Evolutionary conservation across 2,888 invertebrate genomes (phyloP).

Genomic region (Yponomeuta cagnagella): DNA sequence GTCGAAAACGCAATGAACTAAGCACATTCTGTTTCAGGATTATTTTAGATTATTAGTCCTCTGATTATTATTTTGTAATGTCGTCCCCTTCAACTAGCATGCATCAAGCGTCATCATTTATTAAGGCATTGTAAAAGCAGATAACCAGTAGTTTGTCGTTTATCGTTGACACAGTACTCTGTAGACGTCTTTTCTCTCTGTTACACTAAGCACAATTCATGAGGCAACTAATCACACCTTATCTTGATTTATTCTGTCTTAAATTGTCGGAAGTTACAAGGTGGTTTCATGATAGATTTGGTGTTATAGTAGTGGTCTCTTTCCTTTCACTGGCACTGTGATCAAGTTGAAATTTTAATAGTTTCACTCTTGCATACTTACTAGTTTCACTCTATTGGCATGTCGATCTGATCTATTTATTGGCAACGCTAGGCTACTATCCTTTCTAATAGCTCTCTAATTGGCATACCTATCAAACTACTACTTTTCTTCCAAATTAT

Average conservation of each 20-base stretch:
- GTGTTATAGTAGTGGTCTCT: neutral
- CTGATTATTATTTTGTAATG: neutral
- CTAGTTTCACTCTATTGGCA: neutral
- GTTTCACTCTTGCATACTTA: neutral
- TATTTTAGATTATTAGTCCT: neutral
- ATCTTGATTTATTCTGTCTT: neutral
- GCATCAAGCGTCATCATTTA: slow-evolving; percentile 12
- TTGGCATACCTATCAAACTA: neutral
- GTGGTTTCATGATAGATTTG: neutral
- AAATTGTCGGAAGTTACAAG: neutral
- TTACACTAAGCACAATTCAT: slow-evolving; percentile 1
- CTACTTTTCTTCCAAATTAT: neutral
- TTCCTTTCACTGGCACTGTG: neutral
- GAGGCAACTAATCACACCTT: neutral
- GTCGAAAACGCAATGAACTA: neutral
- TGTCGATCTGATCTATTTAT: neutral
- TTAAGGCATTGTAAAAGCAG: slow-evolving; percentile 66
- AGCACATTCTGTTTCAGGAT: neutral
- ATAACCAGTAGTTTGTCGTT: slow-evolving; percentile 53
- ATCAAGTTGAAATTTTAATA: neutral
- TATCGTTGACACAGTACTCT: slow-evolving; percentile 21
- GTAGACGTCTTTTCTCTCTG: neutral
- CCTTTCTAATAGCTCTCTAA: neutral
- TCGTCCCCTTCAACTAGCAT: slow-evolving; percentile 8
- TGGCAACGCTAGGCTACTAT: neutral